phyloP scores from a whole-genome alignment of 2,888 invertebrate genomes.

The Caradrina kadenii region DNA sequence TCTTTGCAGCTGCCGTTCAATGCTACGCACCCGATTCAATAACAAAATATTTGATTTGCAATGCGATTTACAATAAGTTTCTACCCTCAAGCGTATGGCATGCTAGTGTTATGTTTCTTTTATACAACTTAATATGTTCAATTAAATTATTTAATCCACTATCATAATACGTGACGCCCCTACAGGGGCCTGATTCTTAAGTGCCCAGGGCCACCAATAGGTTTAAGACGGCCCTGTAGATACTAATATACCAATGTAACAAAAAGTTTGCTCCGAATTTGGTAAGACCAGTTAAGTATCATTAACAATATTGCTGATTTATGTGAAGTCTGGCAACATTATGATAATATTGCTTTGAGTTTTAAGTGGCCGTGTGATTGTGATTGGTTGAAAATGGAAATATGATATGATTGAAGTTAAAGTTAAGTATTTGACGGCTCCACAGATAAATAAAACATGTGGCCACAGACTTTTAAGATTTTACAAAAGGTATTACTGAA shows the following conservation, averaged over 20 bases:
- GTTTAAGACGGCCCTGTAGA: slow-evolving; percentile 7
- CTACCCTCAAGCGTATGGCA: no score
- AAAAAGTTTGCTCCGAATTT: slow-evolving; percentile 49
- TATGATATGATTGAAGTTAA: slow-evolving; percentile 49
- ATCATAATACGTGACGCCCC: no score
- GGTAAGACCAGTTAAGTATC: slow-evolving; percentile 45
- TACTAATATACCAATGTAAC: slow-evolving; percentile 28
- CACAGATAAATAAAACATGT: slow-evolving; percentile 36
- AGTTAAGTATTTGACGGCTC: slow-evolving; percentile 20
- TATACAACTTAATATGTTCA: no score
- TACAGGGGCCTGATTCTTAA: no score
- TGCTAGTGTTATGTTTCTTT: no score
- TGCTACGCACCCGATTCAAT: no score
- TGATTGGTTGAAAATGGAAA: slow-evolving; percentile 40
- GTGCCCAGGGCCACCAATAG: no score
- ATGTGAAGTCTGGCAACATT: slow-evolving; percentile 48
- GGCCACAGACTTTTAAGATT: slow-evolving; percentile 10
- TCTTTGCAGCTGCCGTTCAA: no score
- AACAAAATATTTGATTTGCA: no score
- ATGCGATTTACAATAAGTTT: no score
- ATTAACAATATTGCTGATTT: slow-evolving; percentile 50
- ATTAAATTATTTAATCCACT: no score
- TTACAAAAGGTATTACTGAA: neutral
- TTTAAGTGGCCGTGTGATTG: slow-evolving; percentile 37
- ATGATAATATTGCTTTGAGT: slow-evolving; percentile 46